A percentile compares a stretch with the other conserved stretches of the same genome.
These are phyloP conservation scores for Sebastes matsubarae DNA, from an alignment of 2,797 vertebrate species.

Conservation along the genomic window DNA sequence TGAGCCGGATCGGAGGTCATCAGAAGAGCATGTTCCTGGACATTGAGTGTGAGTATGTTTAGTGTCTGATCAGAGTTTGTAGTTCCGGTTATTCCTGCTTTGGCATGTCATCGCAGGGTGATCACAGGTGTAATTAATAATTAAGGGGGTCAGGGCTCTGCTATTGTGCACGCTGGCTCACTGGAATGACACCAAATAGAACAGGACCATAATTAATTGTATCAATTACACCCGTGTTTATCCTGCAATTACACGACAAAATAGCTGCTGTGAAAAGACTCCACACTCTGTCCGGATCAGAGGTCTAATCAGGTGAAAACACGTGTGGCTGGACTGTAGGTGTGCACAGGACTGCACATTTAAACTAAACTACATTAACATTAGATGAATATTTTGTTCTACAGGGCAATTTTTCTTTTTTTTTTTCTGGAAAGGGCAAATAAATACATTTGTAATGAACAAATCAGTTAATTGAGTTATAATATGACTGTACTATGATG, in stretches of 20 bases:
- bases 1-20: constrained; percentile 95
- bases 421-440: neutral
- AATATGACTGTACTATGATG: neutral
- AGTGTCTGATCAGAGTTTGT: neutral
- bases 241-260: no score
- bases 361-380: neutral
- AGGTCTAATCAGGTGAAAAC: neutral
- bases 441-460: neutral
- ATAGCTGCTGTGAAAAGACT: no score
- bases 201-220: no score
- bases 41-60: constrained; percentile 91
- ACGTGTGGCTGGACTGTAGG: neutral
- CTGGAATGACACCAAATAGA: no score
- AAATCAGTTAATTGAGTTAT: neutral
- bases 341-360: no score
- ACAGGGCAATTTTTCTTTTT: neutral
- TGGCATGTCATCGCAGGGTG: no score
- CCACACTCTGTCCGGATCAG: neutral
- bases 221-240: no score
- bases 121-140: neutral
- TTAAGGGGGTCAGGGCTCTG: no score
- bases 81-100: neutral
- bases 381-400: neutral
- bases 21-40: constrained; percentile 99
- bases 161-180: no score